Base-by-base conservation (phyloP, 2,888 invertebrate species). In the Panorpa germanica region DNA sequence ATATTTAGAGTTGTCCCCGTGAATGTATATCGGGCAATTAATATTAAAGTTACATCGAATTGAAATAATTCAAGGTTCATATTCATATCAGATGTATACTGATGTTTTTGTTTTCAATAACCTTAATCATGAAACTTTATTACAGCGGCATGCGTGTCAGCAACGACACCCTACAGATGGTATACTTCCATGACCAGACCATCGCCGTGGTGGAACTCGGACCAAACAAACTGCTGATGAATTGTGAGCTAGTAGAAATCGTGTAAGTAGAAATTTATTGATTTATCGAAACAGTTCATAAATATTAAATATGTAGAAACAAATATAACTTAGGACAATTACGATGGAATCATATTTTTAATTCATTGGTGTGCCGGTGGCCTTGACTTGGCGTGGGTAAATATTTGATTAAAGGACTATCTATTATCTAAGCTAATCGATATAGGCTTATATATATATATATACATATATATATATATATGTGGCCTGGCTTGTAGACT, bases 181-280 rank as follows among this genome's bases (percentile, higher is more conserved):
- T 80, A 37, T 82, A 80, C 51, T 66, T 68, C 53, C 66, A 77
- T 54, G 83, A 82, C 45, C 77, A 77, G 53, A 80, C 83, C 2
- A 71, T 85, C 24, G 83, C 81, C 2, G 69, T 85, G 24, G 73
- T 81, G 25, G 82, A 83, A 49, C 59, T 82, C 34, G 76, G 74
- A 4, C 62, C 65, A 5, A 66, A 66, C 36, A 75, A 76, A 48
- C 54, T 73, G 42, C 57, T 80, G 34, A 60, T 74, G 28, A 71
- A 73, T 46, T 83, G 83, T 49, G 77, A 81, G 50, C 63, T 86
- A 42, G 74, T 85, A 46, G 85, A 86, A 63, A 77, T 81, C 40
- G 71, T 73, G 85, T 86, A 55, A 80, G 83, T 77, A 46, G 20
- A 24, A 15, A 8, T 32, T n/a, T n/a, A n/a, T n/a, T n/a, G n/a